Conservation (phyloP, 1,140 invertebrate genomes). For the Cataglyphis hispanica region DNA sequence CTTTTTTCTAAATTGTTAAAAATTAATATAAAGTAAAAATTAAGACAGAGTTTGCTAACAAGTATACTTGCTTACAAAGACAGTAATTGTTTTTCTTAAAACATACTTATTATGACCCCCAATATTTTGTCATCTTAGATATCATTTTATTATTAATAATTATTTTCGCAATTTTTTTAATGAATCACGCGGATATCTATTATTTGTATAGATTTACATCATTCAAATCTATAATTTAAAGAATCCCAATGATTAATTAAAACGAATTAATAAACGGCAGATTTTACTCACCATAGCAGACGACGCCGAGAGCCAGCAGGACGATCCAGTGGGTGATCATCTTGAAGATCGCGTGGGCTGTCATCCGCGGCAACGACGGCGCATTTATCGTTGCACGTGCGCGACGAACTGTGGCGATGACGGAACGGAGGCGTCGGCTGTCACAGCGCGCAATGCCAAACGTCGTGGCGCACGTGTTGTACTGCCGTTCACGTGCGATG, state of each 20-base stretch:
- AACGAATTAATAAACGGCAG: background rate
- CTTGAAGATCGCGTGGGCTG: conserved; percentile 65
- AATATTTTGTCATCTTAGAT: background rate
- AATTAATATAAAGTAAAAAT: background rate
- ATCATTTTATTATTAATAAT: background rate
- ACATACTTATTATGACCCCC: background rate
- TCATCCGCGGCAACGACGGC: conserved; percentile 60
- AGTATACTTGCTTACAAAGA: too few species aligned
- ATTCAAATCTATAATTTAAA: background rate
- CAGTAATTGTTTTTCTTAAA: background rate
- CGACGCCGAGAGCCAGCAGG: conserved; percentile 50
- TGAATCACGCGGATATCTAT: background rate
- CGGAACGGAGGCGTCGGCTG: conserved; percentile 19
- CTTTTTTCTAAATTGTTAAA: background rate
- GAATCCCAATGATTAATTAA: background rate
- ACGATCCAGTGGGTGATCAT: conserved; percentile 70
- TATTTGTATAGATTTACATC: background rate
- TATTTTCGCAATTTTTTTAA: background rate
- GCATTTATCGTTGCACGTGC: conserved; percentile 68
- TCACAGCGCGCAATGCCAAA: conserved; percentile 1
- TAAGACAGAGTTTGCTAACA: too few species aligned
- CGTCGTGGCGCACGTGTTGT: conserved; percentile 68
- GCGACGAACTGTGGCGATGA: conserved; percentile 21
- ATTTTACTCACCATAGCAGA: conserved; percentile 66
- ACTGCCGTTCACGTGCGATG: conserved; percentile 57